A percentile compares a stretch with the other conserved stretches of the same genome.
These are phyloP conservation scores for Maniola jurtina DNA, from an alignment of 1,140 invertebrate genomes.

Conservation along the genomic window DNA sequence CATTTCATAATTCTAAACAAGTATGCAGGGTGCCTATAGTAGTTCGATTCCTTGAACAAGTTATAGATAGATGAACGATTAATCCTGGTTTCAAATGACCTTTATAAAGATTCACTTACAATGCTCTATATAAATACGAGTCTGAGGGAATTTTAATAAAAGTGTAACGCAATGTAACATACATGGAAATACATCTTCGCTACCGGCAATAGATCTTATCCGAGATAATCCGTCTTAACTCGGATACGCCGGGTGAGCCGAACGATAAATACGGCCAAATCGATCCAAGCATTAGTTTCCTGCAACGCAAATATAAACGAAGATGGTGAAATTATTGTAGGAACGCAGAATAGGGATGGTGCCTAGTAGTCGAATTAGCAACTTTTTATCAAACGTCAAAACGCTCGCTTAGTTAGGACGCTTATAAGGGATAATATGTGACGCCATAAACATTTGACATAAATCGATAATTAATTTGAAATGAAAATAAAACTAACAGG, in stretches of 20 bases:
- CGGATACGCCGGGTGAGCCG: background rate
- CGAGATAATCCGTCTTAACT: constrained; percentile 10
- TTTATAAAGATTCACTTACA: background rate
- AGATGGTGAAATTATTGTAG: background rate
- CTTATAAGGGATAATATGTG: too few relatives aligned
- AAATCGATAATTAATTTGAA: too few relatives aligned
- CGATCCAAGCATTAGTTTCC: background rate
- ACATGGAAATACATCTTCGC: background rate
- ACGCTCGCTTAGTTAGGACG: too few relatives aligned
- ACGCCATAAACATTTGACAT: too few relatives aligned
- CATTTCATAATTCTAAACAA: too few relatives aligned
- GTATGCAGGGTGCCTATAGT: too few relatives aligned
- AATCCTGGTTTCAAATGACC: background rate
- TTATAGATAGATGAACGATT: too few relatives aligned
- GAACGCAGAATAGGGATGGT: background rate
- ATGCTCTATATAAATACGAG: background rate
- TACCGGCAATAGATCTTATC: constrained; percentile 2
- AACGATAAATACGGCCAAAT: constrained; percentile 13
- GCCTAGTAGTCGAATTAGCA: too few relatives aligned
- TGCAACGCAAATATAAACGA: background rate
- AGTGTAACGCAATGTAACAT: background rate
- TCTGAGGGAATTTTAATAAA: background rate
- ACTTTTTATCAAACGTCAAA: too few relatives aligned
- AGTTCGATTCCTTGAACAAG: too few relatives aligned
- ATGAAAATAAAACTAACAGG: too few relatives aligned